Conservation (phyloP, 2,888 invertebrate species). For the Callinectes sapidus region DNA sequence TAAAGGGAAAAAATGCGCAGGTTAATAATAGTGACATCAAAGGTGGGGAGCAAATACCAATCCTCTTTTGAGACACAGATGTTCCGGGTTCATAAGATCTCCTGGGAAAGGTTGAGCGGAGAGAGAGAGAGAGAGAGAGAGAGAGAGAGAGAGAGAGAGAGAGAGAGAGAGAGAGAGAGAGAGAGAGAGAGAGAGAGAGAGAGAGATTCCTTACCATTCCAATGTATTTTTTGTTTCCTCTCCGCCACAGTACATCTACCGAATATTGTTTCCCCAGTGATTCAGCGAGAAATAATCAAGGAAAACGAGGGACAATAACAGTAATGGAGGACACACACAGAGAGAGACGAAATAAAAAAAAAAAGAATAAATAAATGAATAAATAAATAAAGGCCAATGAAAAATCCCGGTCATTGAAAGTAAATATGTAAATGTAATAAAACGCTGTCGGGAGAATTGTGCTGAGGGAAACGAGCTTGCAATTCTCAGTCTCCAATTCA, state of each 20-base stretch:
- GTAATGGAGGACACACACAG: neutral
- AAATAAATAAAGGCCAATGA: neutral
- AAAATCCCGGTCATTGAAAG: neutral
- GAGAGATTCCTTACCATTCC: neutral
- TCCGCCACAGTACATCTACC: too few relatives aligned
- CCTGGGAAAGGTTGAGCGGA: neutral
- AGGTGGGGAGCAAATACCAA: constrained; percentile 43
- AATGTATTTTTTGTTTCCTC: too few relatives aligned
- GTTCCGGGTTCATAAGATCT: constrained; percentile 37
- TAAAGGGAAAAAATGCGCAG: neutral
- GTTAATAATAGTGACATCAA: constrained; percentile 38
- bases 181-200: constrained; percentile 22
- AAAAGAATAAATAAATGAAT: neutral
- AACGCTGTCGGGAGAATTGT: neutral
- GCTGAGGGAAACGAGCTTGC: neutral
- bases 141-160: constrained; percentile 8
- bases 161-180: constrained; percentile 17
- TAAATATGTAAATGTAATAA: neutral
- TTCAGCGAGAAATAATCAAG: too few relatives aligned
- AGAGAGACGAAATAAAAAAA: neutral
- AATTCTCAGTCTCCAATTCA: neutral
- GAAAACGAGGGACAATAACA: too few relatives aligned
- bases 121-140: constrained; percentile 19
- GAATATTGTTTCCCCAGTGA: too few relatives aligned
- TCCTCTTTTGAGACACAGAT: constrained; percentile 35